Base-by-base conservation (phyloP, 2,888 invertebrate genomes). In the Eucriotettix oculatus region DNA sequence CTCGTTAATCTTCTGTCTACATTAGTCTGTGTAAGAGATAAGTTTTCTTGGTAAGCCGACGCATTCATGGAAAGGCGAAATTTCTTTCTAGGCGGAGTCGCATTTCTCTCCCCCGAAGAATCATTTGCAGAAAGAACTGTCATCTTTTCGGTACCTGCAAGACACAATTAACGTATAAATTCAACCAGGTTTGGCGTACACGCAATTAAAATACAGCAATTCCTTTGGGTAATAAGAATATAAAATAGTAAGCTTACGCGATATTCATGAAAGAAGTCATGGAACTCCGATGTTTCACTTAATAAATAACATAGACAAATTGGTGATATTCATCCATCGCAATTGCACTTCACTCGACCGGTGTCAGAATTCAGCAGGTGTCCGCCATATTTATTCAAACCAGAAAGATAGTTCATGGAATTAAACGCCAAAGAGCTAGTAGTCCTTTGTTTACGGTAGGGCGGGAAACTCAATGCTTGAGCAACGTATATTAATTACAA, bases 101-200 rank as follows among this genome's bases (percentile, higher is more conserved):
- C 60, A 59, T 62, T 64, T 61, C 54, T 56, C 58, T 73, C 73
- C 71, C 73, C 73, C 68, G 71, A 70, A 68, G 74, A 73, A 72
- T 74, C 74, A 69, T 73, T 74, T 71, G 73, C 73, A 70, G 73
- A 73, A 73, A 76, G 72, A 70, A 76, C 74, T 72, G 76, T 76
- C 76, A 76, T 76, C 72, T 76, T 76, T 72, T 70, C 68, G 68
- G 70, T 71, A 74, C 74, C 75, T 76, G 64, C 54, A 62, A 63
- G 54, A 53, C 56, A 52, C 42, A 56, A 10, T 1, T 16, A 16
- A 16, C 10, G 16, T n/a, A 29, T 40, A 7, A 11, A 5, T 55
- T 16, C 29, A 58, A 52, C 40, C 12, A 16, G n/a, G 9, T 12
- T 41, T 11, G 41, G 9, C 42, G 9, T n/a, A 41, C 10, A 48